A percentile compares a stretch with the other conserved stretches of the same genome.
Conservation (phyloP, 2,888 invertebrate species). For the Parochlus steinenii region DNA sequence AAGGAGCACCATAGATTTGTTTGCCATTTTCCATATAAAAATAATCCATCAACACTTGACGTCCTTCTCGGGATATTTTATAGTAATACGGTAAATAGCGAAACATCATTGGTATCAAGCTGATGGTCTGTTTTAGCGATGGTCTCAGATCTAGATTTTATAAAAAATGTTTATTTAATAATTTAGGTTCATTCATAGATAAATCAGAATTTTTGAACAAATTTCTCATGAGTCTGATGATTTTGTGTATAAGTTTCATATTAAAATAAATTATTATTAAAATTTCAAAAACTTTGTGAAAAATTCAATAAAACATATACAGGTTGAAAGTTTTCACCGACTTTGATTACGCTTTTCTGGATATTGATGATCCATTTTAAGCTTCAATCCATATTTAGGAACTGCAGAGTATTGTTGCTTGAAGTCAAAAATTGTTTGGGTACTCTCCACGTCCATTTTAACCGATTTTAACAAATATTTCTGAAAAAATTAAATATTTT, state of each 20-base stretch:
- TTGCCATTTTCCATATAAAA: conserved; percentile 50
- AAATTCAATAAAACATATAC: conserved; percentile 53
- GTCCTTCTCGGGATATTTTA: conserved; percentile 42
- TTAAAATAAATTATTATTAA: conserved; percentile 11
- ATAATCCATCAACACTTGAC: conserved; percentile 65
- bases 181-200: neutral
- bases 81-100: conserved; percentile 57
- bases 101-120: conserved; percentile 17
- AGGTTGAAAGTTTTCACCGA: conserved; percentile 45
- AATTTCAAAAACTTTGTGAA: conserved; percentile 42
- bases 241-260: conserved; percentile 39
- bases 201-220: neutral
- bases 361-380: conserved; percentile 57
- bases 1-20: conserved; percentile 77
- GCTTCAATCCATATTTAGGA: conserved; percentile 53
- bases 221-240: conserved; percentile 2
- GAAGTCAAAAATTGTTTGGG: too few species aligned
- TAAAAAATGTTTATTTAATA: conserved; percentile 10
- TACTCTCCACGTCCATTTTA: too few species aligned
- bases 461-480: too few species aligned
- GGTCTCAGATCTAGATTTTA: conserved; percentile 9
- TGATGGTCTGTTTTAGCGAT: conserved; percentile 11
- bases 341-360: conserved; percentile 55
- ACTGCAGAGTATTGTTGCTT: conserved; percentile 25
- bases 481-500: too few species aligned